Base-by-base conservation (phyloP, 2,113 vertebrate species). In the Cyanistes caeruleus region DNA sequence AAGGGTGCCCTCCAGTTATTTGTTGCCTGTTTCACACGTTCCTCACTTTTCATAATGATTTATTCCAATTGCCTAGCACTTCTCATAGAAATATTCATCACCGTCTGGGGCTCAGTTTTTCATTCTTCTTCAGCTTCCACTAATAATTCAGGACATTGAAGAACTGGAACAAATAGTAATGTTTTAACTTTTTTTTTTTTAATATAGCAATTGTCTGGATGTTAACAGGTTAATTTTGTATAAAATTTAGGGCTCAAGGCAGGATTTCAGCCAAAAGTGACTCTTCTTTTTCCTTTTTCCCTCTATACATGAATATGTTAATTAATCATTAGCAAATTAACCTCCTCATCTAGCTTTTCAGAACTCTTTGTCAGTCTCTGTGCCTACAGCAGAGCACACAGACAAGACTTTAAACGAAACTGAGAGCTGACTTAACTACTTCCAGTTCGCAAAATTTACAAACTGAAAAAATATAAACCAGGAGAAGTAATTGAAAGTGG, bases 11-110 rank as follows among this genome's bases (percentile, higher is more conserved):
- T 72, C 65, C 25, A 41, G 70, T 90, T 93, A 85, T 87, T 79
- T 96, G 78, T 62, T 91, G 88, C 52, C 72, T 43, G 28, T 81
- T 96, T 96, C 93, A 94, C 88, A 74, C 15, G 0, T 68, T 89
- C 35, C 70, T 48, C 60, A 89, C 70, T 92, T 89, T 92, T 93
- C 77, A 84, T 72, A 94, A 73, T 87, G 79, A 95, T 95, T 95
- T 87, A 94, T 91, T 92, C 56, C 53, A 58, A 91, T 93, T 93
- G 83, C 70, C 88, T 94, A 83, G 48, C 58, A 85, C 91, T 93
- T 85, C 46, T 59, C 48, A n/a, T 33, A 53, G 80, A 96, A 97
- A 96, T 85, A 93, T 93, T 85, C 60, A 86, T 91, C 79, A 70
- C 79, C 46, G 83, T 84, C 62, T 78, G 56, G 86, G 82, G 41